Evolutionary conservation across 2,797 vertebrate genomes (phyloP).

Genomic region (Botia almorhae): DNA sequence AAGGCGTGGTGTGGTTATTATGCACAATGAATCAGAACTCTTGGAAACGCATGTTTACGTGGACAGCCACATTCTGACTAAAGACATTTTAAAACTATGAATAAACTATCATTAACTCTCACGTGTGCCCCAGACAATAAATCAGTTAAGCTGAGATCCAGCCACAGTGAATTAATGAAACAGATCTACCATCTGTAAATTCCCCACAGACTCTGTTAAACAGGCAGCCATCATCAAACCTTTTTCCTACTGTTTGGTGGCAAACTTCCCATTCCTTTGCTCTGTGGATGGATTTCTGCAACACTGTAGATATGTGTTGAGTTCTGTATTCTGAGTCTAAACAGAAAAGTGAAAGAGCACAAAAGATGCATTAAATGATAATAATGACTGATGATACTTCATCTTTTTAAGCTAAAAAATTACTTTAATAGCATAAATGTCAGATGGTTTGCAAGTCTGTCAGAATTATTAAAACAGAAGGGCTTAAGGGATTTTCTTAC

Average conservation of each 20-base stretch:
- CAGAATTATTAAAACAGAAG: constrained; percentile 82
- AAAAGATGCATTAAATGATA: constrained; percentile 83
- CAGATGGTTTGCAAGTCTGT: constrained; percentile 74
- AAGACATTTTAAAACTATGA: constrained; percentile 65
- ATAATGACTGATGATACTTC: constrained; percentile 79
- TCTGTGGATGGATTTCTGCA: constrained; percentile 64
- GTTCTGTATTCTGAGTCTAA: constrained; percentile 62
- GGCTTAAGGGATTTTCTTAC: constrained; percentile 75
- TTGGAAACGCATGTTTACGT: constrained; percentile 59
- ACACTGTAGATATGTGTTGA: constrained; percentile 64
- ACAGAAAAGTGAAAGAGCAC: constrained; percentile 61
- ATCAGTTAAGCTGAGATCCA: constrained; percentile 64
- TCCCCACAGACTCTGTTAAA: constrained; percentile 62
- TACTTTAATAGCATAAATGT: constrained; percentile 75
- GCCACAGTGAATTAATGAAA: constrained; percentile 72
- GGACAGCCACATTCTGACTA: constrained; percentile 58
- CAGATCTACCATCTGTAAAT: constrained; percentile 68
- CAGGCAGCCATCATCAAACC: constrained; percentile 62
- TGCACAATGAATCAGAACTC: constrained; percentile 50
- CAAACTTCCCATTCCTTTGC: constrained; percentile 62
- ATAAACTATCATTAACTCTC: constrained; percentile 64
- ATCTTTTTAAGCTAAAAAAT: constrained; percentile 70
- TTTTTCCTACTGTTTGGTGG: constrained; percentile 66
- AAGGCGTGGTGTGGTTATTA: constrained; percentile 8
- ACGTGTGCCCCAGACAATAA: constrained; percentile 61